These are phyloP conservation scores for Hydractinia echinata DNA, from an alignment of 30 jellyfish, hydroid and myxozoan species.

Conservation along the genomic window DNA sequence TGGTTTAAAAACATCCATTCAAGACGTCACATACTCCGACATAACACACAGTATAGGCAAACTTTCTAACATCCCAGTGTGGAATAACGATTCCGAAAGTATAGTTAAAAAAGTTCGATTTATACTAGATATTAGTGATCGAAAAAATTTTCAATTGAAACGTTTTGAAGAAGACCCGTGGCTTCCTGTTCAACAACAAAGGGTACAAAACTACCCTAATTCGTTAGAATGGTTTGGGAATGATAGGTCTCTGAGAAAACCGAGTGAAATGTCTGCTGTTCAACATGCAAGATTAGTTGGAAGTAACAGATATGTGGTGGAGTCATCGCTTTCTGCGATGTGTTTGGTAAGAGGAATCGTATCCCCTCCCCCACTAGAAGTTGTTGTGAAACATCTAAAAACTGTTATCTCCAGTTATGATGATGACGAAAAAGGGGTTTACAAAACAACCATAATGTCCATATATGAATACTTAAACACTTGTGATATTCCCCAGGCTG, in stretches of 20 bases:
- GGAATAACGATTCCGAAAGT: no score
- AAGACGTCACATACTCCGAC: neutral
- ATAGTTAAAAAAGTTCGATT: neutral
- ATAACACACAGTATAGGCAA: neutral
- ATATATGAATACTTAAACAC: slow-evolving; percentile 1
- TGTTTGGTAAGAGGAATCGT: neutral
- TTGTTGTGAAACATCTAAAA: slow-evolving; percentile 12
- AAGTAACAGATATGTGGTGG: neutral
- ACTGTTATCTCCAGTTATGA: slow-evolving; percentile 13
- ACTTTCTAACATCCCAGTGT: no score
- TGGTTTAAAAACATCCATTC: slow-evolving; percentile 28
- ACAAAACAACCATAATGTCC: slow-evolving; percentile 1
- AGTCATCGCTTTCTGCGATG: neutral
- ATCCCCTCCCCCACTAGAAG: neutral
- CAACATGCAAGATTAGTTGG: neutral
- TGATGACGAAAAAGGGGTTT: slow-evolving; percentile 21
- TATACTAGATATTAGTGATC: neutral
- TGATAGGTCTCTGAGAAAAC: neutral
- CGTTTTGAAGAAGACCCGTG: neutral
- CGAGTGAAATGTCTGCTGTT: neutral
- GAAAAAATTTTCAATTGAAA: neutral
- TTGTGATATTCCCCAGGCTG: neutral
- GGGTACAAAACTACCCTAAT: neutral
- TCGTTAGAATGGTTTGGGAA: slow-evolving; percentile 4
- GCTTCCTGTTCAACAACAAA: slow-evolving; percentile 2